phyloP scores from a whole-genome alignment of 2,113 vertebrate species.

The Xiphophorus couchianus region DNA sequence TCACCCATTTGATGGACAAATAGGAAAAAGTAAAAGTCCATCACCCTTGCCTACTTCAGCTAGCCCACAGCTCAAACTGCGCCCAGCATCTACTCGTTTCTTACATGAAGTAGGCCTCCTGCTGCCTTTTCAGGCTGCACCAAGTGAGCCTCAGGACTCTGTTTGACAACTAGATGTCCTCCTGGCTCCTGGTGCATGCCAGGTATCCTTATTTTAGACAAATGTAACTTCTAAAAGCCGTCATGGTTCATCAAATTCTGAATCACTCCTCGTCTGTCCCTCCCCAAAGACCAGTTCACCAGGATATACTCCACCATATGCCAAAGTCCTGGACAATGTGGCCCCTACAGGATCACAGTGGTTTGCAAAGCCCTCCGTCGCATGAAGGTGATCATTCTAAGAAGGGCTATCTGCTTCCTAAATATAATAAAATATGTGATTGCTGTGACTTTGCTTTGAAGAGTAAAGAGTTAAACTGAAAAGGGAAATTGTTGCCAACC shows the following conservation, averaged over 20 bases:
- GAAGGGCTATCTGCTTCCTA: background rate
- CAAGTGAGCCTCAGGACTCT: too few species aligned
- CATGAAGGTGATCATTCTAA: background rate
- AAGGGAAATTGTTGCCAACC: background rate
- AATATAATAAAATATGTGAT: background rate
- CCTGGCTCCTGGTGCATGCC: background rate
- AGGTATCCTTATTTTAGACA: background rate
- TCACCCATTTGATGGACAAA: too few species aligned
- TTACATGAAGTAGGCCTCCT: too few species aligned
- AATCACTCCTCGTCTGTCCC: background rate
- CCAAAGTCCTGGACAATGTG: background rate
- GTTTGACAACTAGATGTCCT: too few species aligned
- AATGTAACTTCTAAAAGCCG: background rate
- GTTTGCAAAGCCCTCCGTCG: background rate
- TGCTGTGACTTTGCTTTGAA: background rate
- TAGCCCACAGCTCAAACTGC: too few species aligned
- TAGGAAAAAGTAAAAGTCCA: too few species aligned
- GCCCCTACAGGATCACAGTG: background rate
- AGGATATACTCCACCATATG: too few species aligned
- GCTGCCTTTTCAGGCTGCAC: too few species aligned
- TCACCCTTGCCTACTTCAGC: too few species aligned
- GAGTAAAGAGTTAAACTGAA: background rate
- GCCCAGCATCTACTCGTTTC: too few species aligned
- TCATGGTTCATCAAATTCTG: background rate
- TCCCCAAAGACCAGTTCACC: background rate